Conservation (phyloP, 30 jellyfish, hydroid and myxozoan species). For the Phacellophora camtschatica region DNA sequence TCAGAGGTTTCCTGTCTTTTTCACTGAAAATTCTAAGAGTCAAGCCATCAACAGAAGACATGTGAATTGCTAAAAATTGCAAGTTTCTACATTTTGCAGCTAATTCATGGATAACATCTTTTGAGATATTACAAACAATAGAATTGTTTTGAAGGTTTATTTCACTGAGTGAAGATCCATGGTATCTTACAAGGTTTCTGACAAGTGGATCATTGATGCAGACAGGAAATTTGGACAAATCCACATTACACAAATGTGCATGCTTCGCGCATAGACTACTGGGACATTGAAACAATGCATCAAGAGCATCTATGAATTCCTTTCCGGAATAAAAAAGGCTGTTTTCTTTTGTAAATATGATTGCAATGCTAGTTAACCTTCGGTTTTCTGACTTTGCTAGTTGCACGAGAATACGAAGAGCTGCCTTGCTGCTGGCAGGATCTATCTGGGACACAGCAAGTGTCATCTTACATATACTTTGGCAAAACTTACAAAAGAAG, state of each 20-base stretch:
- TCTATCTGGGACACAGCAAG: constrained; percentile 17
- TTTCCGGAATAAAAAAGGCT: constrained; percentile 57
- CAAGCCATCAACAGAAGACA: constrained; percentile 38
- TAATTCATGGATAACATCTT: constrained; percentile 6
- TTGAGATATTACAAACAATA: constrained; percentile 41
- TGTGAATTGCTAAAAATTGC: constrained; percentile 15
- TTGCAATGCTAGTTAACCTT: neutral
- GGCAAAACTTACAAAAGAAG: constrained; percentile 7
- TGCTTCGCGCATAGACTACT: neutral
- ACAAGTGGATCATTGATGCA: constrained; percentile 17
- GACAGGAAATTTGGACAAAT: constrained; percentile 58
- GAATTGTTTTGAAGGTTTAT: constrained; percentile 34
- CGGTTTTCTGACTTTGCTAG: neutral
- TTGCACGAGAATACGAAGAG: neutral
- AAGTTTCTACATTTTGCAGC: constrained; percentile 24
- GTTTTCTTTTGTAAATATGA: constrained; percentile 33
- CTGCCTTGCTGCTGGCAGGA: neutral
- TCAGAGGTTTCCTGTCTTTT: neutral
- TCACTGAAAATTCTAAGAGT: constrained; percentile 20
- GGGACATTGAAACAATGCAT: constrained; percentile 3
- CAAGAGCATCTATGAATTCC: neutral
- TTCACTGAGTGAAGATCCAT: neutral
- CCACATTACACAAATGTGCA: constrained; percentile 10
- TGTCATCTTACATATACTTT: neutral
- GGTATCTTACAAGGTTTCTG: neutral